phyloP scores from a whole-genome alignment of 2,888 invertebrate species.

The Drosophila mercatorum region DNA sequence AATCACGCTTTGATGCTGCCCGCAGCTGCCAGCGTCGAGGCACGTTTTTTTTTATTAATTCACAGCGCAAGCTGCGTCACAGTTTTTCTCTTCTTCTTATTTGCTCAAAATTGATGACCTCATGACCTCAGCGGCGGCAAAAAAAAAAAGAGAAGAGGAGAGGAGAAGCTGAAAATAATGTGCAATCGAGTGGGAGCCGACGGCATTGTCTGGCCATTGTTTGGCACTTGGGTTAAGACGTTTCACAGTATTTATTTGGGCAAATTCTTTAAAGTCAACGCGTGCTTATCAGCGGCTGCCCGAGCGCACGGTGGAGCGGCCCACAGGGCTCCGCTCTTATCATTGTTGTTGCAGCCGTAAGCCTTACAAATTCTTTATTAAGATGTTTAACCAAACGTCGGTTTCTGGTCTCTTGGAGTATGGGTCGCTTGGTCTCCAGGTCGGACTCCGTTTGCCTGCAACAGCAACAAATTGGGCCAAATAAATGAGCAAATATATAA shows the following conservation, averaged over 20 bases:
- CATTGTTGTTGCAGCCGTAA: constrained; percentile 48
- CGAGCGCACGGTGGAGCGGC: not conserved
- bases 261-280: constrained; percentile 67
- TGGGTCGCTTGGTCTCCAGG: not conserved
- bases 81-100: constrained; percentile 7
- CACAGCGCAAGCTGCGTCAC: constrained; percentile 51
- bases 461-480: constrained; percentile 45
- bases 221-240: constrained; percentile 43
- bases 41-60: constrained; percentile 33
- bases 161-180: constrained; percentile 19
- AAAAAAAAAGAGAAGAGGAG: not conserved
- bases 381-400: constrained; percentile 58
- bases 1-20: constrained; percentile 64
- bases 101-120: constrained; percentile 65
- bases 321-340: constrained; percentile 16
- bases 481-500: constrained; percentile 72
- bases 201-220: constrained; percentile 51
- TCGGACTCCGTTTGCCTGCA: constrained; percentile 1
- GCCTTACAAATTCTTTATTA: constrained; percentile 67
- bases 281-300: constrained; percentile 38
- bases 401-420: not conserved
- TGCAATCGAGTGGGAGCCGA: constrained; percentile 21
- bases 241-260: constrained; percentile 42
- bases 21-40: constrained; percentile 28
- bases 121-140: constrained; percentile 50